These are phyloP conservation scores for Brachionus plicatilis DNA, from an alignment of 1,140 invertebrate genomes.

Conservation along the genomic window DNA sequence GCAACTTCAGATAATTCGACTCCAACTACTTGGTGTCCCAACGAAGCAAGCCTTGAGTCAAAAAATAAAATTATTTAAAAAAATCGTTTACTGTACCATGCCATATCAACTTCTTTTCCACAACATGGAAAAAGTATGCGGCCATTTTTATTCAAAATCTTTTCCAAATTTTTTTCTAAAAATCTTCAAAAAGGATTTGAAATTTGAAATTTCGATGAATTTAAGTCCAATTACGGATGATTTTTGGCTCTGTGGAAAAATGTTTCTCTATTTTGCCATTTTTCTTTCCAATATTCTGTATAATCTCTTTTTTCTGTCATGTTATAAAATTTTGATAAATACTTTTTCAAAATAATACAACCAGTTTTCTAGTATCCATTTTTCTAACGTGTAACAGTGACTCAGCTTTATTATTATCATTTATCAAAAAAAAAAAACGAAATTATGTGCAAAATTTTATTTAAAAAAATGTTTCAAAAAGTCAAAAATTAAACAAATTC, in stretches of 20 bases:
- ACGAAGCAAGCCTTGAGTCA: not conserved
- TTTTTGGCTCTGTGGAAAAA: not conserved
- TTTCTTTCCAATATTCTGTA: not conserved
- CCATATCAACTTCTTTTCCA: slow-evolving; percentile 35
- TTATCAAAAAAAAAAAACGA: not conserved
- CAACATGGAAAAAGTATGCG: slow-evolving; percentile 20
- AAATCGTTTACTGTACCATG: not conserved
- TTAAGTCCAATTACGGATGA: not conserved
- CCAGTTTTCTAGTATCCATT: not conserved
- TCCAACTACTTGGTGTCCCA: not conserved
- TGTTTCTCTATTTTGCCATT: not conserved
- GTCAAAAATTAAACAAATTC: not conserved
- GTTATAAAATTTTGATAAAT: too few relatives aligned
- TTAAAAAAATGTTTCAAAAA: not conserved
- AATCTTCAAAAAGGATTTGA: not conserved
- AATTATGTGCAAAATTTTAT: not conserved
- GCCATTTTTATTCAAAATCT: not conserved
- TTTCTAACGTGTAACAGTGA: not conserved
- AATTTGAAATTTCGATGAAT: not conserved
- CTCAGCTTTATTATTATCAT: not conserved
- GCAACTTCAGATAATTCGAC: not conserved
- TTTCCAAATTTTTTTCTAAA: slow-evolving; percentile 6
- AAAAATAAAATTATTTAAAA: not conserved
- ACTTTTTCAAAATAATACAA: too few relatives aligned
- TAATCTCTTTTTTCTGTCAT: not conserved